A percentile compares a stretch with the other conserved stretches of the same genome.
These are phyloP conservation scores for Drosophila tropicalis DNA, from an alignment of 1,140 invertebrate species.

Conservation along the genomic window DNA sequence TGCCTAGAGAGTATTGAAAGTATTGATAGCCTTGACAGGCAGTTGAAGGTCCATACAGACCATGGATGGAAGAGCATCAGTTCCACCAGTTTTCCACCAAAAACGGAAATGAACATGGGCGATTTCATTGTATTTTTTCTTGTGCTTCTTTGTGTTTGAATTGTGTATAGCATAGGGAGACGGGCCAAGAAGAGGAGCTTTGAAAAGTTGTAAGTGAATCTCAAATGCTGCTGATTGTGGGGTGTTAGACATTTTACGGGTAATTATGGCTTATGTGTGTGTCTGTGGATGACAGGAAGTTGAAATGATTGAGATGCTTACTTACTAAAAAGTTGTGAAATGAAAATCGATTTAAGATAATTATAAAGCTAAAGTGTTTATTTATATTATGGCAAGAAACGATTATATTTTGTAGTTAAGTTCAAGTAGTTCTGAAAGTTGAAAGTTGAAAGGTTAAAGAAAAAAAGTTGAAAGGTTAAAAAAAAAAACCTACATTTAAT, in stretches of 20 bases:
- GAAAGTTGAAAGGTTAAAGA: no score
- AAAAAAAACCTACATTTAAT: no score
- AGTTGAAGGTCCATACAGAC: slow-evolving; percentile 33
- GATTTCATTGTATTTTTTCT: slow-evolving; percentile 64
- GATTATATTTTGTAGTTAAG: background rate
- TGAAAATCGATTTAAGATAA: slow-evolving; percentile 1
- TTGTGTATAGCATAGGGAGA: slow-evolving; percentile 15
- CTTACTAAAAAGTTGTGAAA: background rate
- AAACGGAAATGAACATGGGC: slow-evolving; percentile 67
- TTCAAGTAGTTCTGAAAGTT: no score
- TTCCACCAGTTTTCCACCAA: slow-evolving; percentile 42
- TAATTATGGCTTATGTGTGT: slow-evolving; percentile 56
- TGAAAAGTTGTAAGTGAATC: slow-evolving; percentile 8
- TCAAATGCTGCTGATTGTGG: slow-evolving; percentile 35
- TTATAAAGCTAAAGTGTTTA: slow-evolving; percentile 3
- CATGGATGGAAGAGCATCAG: slow-evolving; percentile 24
- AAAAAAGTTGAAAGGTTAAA: no score
- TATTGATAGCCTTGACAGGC: slow-evolving; percentile 71
- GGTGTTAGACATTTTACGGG: slow-evolving; percentile 65
- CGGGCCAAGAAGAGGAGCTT: background rate
- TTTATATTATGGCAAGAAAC: background rate
- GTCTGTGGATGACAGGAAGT: slow-evolving; percentile 12
- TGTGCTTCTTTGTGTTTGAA: slow-evolving; percentile 32
- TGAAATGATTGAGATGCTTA: slow-evolving; percentile 5
- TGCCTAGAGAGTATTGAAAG: slow-evolving; percentile 58